Percentiles rank a stretch among this genome's conserved stretches.
These are phyloP conservation scores for Scylla paramamosain DNA, from an alignment of 1,140 invertebrate genomes.

Conservation along the genomic window DNA sequence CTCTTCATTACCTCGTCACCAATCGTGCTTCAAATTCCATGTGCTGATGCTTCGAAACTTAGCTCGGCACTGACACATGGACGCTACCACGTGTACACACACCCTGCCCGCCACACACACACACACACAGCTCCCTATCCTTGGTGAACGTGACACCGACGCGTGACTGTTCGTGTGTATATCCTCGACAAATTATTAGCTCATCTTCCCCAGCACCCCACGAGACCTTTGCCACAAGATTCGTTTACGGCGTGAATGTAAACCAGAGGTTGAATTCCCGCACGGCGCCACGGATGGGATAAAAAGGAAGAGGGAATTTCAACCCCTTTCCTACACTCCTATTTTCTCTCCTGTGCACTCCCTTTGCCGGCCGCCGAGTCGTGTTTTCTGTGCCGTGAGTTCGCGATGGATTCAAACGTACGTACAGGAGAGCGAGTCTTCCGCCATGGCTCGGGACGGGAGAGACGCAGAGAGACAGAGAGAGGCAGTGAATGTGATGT, in stretches of 20 bases:
- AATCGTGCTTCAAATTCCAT: background rate
- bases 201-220: background rate
- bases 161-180: background rate
- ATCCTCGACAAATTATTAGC: background rate
- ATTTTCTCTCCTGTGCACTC: too few species aligned
- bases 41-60: background rate
- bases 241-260: background rate
- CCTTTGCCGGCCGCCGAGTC: too few species aligned
- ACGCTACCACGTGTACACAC: background rate
- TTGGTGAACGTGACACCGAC: background rate
- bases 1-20: background rate
- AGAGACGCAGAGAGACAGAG: too few species aligned
- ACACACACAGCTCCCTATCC: background rate
- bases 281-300: background rate
- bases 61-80: background rate
- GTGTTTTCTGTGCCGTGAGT: too few species aligned
- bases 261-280: background rate
- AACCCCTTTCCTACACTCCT: too few species aligned
- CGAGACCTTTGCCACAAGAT: background rate
- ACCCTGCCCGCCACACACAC: background rate
- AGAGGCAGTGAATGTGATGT: too few species aligned
- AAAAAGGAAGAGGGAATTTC: too few species aligned
- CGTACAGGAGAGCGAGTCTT: too few species aligned
- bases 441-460: too few species aligned
- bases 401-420: too few species aligned